Evolutionary conservation across 1,140 invertebrate genomes (phyloP).

Genomic region (Caenorhabditis inopinata): DNA sequence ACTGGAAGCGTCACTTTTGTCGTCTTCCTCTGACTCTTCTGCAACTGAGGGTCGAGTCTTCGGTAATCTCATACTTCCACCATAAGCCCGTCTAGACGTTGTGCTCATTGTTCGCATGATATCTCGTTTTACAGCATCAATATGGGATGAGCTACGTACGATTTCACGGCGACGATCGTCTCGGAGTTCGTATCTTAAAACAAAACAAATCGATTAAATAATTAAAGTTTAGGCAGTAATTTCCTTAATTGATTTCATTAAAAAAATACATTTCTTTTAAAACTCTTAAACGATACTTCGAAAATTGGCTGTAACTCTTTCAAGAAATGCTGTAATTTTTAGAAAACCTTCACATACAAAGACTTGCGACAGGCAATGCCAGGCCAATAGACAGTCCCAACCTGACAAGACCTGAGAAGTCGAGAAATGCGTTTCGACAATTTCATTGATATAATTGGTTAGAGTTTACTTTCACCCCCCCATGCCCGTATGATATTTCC

Average conservation of each 20-base stretch:
- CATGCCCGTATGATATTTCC: too few species aligned
- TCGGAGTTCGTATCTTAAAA: slow-evolving; percentile 70
- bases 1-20: neutral
- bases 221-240: too few species aligned
- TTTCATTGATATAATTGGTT: too few species aligned
- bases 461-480: too few species aligned
- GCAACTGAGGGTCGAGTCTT: slow-evolving; percentile 35
- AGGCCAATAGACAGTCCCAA: too few species aligned
- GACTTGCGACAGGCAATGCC: too few species aligned
- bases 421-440: too few species aligned
- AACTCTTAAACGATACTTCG: too few species aligned
- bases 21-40: slow-evolving; percentile 41
- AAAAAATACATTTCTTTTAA: too few species aligned
- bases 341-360: neutral
- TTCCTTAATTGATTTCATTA: too few species aligned
- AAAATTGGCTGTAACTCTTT: too few species aligned
- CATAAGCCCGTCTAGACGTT: slow-evolving; percentile 20
- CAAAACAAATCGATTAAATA: neutral
- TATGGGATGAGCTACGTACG: slow-evolving; percentile 67
- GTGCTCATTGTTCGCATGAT: slow-evolving; percentile 66
- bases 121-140: slow-evolving; percentile 70
- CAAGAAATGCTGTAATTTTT: neutral
- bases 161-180: slow-evolving; percentile 70
- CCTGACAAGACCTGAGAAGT: too few species aligned
- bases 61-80: slow-evolving; percentile 4